Base-by-base conservation (phyloP, 1,140 invertebrate species). In the Armadillidium nasatum region DNA sequence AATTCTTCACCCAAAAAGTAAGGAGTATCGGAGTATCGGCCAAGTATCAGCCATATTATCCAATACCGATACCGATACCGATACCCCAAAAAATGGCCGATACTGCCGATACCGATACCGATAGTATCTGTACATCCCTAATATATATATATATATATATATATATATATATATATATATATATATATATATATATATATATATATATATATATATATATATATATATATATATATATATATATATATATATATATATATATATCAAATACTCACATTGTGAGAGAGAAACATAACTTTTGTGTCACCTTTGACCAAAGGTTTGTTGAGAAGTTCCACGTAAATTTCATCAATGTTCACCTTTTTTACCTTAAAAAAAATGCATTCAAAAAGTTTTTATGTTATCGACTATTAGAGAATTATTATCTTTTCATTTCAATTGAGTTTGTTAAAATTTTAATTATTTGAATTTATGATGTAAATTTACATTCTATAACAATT, bases 221-320 rank as follows among this genome's bases (percentile, higher is more conserved):
- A n/a, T n/a, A 10, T 23, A n/a, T 11, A 15, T 4, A n/a, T 44
- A 22, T 11, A 7, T 22, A 0, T 33, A 60, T 68, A 50, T 33
- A 33, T 33, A 33, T 33, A 33, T 33, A 33, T 33, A 33, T 33
- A 33, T 50, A 19, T 45, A 33, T 46, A 0, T 44, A 76, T 15
- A 45, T 23, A 46, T 10, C n/a, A 33, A 69, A n/a, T 33, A 78
- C 79, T 80, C 72, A 80, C 79, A 76, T 73, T 80, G 22, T 78
- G 75, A 43, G 79, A 76, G 67, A 71, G 74, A 72, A 80, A 80
- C 79, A 80, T 78, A 46, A 80, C 76, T 46, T 77, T 78, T 10
- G 79, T 80, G 54, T 80, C 79, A 0, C 79, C 79, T n/a, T 73
- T 68, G 0, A 80, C 46, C 10, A 76, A 66, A 13, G 79, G 79